Conservation (phyloP, 2,113 vertebrate species). For the Pungitius pungitius region DNA sequence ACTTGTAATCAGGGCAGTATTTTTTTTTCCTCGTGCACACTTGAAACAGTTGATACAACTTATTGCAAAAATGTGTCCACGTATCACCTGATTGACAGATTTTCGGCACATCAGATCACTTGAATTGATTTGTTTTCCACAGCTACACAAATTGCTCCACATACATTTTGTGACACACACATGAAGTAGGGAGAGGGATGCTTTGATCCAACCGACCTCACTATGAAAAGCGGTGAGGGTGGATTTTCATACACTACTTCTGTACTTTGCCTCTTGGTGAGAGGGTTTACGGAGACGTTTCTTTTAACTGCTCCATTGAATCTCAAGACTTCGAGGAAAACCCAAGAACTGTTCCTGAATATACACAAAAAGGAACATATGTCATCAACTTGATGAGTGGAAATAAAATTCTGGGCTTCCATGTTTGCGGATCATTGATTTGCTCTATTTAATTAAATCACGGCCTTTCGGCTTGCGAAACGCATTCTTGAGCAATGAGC, state of each 20-base stretch:
- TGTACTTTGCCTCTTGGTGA: neutral
- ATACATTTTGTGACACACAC: neutral
- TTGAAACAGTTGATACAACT: neutral
- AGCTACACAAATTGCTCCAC: neutral
- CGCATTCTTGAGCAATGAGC: conserved; percentile 12
- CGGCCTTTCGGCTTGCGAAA: neutral
- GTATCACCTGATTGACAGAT: neutral
- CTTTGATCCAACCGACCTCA: conserved; percentile 3
- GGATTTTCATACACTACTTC: conserved; percentile 38
- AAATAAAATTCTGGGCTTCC: neutral
- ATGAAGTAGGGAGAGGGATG: neutral
- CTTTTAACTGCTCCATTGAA: conserved; percentile 30
- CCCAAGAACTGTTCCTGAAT: neutral
- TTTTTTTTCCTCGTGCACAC: neutral
- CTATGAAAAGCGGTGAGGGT: conserved; percentile 15
- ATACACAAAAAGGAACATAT: neutral
- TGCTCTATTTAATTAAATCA: neutral
- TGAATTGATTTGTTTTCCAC: neutral
- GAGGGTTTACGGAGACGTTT: conserved; percentile 18
- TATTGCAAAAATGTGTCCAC: neutral
- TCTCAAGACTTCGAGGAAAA: conserved; percentile 17
- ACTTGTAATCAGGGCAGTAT: neutral
- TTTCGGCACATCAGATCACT: neutral
- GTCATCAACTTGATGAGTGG: neutral
- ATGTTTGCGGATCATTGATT: neutral